phyloP scores from a whole-genome alignment of 1,140 invertebrate species.

The Caenorhabditis elegans region DNA sequence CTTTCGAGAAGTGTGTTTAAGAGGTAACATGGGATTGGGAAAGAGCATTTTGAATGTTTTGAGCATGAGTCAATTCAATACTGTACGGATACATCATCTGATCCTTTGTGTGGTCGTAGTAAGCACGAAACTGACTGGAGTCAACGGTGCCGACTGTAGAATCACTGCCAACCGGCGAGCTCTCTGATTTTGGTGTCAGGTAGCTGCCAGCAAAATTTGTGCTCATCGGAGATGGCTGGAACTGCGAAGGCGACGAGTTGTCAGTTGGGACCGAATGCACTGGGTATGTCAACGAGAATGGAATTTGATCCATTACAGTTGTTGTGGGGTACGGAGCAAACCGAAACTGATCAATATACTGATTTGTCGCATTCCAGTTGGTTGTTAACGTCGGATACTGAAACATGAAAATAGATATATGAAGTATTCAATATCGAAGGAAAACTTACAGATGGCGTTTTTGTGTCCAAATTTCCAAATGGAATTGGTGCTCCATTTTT shows the following conservation, averaged over 20 bases:
- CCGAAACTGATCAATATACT: slow-evolving; percentile 11
- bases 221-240: not conserved
- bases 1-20: not conserved
- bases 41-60: slow-evolving; percentile 32
- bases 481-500: slow-evolving; percentile 24
- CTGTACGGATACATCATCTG: slow-evolving; percentile 12
- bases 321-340: not conserved
- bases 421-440: not conserved
- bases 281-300: not conserved
- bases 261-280: not conserved
- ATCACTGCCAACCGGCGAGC: slow-evolving; percentile 6
- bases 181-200: slow-evolving; percentile 2
- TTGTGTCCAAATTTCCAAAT: slow-evolving; percentile 26
- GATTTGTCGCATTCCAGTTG: not conserved
- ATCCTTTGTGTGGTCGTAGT: slow-evolving; percentile 1
- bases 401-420: not conserved
- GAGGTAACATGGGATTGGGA: slow-evolving; percentile 8
- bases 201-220: not conserved
- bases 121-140: not conserved
- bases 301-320: not conserved
- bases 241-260: not conserved
- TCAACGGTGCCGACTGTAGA: not conserved
- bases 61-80: slow-evolving; percentile 4
- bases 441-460: not conserved
- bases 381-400: not conserved